Percentiles rank a stretch among this genome's conserved stretches.
These are phyloP conservation scores for Gymnocheta viridis DNA, from an alignment of 2,888 invertebrate genomes.

Conservation along the genomic window DNA sequence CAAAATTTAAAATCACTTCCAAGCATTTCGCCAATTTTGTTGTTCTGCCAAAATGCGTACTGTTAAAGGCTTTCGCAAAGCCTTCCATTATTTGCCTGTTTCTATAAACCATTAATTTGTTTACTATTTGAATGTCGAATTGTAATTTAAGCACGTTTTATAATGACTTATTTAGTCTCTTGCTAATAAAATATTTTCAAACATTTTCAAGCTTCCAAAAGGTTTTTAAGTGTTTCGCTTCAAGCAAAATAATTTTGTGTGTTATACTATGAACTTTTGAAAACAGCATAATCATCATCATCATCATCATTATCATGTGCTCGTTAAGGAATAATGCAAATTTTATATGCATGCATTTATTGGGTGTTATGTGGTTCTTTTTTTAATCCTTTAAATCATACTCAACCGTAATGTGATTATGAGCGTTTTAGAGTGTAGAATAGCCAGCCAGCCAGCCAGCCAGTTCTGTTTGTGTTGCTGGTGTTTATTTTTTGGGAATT, in stretches of 20 bases:
- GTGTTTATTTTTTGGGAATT: slow-evolving; percentile 7
- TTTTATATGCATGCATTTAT: slow-evolving; percentile 34
- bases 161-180: too few species aligned
- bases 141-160: too few species aligned
- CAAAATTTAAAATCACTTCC: too few species aligned
- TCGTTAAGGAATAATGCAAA: slow-evolving; percentile 26
- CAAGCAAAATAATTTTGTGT: slow-evolving; percentile 11
- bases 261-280: not conserved
- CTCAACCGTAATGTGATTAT: slow-evolving; percentile 31
- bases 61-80: too few species aligned
- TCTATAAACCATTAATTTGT: too few species aligned
- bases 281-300: too few species aligned
- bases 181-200: too few species aligned
- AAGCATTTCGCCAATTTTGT: too few species aligned
- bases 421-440: not conserved
- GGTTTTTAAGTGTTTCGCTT: slow-evolving; percentile 10
- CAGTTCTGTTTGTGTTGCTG: not conserved
- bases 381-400: slow-evolving; percentile 37
- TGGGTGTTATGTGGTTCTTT: not conserved
- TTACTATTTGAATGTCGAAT: too few species aligned
- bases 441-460: not conserved
- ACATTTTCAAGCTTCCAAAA: not conserved
- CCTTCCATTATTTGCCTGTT: too few species aligned
- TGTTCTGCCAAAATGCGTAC: too few species aligned
- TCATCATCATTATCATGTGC: not conserved